phyloP scores from a whole-genome alignment of 2,888 invertebrate species.

The Anoplius nigerrimus region DNA sequence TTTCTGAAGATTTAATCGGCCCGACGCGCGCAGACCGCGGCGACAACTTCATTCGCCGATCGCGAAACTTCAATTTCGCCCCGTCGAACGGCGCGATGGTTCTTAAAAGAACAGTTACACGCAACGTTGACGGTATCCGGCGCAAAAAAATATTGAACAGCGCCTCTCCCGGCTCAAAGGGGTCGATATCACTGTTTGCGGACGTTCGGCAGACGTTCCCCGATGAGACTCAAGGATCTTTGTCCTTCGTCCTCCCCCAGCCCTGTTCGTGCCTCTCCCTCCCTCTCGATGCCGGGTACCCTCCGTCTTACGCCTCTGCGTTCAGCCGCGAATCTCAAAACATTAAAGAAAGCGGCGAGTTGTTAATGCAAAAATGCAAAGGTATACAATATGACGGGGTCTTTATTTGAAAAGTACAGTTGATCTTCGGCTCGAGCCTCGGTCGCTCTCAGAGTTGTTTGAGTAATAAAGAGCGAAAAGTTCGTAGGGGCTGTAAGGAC shows the following conservation, averaged over 20 bases:
- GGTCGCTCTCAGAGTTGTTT: conserved; percentile 55
- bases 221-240: conserved; percentile 5
- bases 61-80: no score
- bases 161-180: background rate
- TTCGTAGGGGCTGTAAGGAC: conserved; percentile 65
- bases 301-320: conserved; percentile 20
- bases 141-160: conserved; percentile 15
- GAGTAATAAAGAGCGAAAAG: conserved; percentile 63
- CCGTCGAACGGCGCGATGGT: no score
- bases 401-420: conserved; percentile 71
- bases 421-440: conserved; percentile 51
- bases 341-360: conserved; percentile 57
- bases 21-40: no score
- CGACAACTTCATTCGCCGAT: no score
- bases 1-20: no score
- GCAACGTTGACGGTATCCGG: no score
- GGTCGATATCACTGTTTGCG: background rate
- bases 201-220: conserved; percentile 1
- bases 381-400: conserved; percentile 69
- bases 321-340: conserved; percentile 35
- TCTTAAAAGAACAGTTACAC: no score
- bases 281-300: background rate
- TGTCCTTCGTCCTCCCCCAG: background rate
- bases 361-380: conserved; percentile 70
- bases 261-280: background rate